Evolutionary conservation across 2,797 vertebrate genomes (phyloP).

Genomic region (Acipenser transmontanus): DNA sequence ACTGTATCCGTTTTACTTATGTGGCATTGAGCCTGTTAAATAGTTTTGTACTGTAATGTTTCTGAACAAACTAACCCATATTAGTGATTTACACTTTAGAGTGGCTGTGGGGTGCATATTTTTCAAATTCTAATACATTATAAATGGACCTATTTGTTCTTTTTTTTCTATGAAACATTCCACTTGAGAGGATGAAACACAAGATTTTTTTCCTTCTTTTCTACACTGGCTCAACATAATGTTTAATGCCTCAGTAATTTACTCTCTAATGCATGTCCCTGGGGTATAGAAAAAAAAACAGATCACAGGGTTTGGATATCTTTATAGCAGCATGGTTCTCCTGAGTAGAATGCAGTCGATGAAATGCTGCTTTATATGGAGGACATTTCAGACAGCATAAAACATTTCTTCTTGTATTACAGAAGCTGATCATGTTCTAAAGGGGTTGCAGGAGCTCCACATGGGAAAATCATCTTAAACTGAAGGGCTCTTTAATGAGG

Average conservation of each 20-base stretch:
- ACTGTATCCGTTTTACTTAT: not conserved
- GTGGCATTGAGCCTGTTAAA: constrained; percentile 2
- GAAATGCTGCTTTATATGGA: constrained; percentile 53
- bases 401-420: constrained; percentile 60
- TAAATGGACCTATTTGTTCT: constrained; percentile 23
- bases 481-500: constrained; percentile 28
- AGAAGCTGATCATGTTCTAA: constrained; percentile 61
- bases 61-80: constrained; percentile 27
- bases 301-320: constrained; percentile 59
- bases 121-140: constrained; percentile 12
- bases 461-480: constrained; percentile 34
- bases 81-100: constrained; percentile 22
- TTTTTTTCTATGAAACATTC: constrained; percentile 28
- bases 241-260: constrained; percentile 33
- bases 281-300: constrained; percentile 46
- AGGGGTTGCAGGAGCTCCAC: constrained; percentile 37
- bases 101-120: constrained; percentile 19
- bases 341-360: constrained; percentile 35
- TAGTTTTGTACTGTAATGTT: constrained; percentile 6
- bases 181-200: constrained; percentile 27
- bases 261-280: constrained; percentile 33
- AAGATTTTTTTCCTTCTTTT: constrained; percentile 16
- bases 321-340: constrained; percentile 44
- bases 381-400: constrained; percentile 45
- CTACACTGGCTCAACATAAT: constrained; percentile 23